A percentile compares a stretch with the other conserved stretches of the same genome.
Conservation (phyloP, 2,113 vertebrate genomes). For the Channa argus region DNA sequence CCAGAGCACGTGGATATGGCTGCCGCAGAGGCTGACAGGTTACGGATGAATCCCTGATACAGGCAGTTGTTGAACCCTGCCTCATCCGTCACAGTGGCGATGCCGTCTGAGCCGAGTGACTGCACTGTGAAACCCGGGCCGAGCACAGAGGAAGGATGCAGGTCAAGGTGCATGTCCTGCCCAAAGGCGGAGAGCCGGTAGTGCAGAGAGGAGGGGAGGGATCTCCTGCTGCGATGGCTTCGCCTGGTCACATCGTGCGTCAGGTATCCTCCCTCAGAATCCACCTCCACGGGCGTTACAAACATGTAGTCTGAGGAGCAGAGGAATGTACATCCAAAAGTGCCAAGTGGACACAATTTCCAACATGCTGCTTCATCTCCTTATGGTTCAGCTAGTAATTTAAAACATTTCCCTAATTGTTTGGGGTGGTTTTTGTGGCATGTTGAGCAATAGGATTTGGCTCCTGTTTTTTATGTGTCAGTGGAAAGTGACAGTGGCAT, state of each 20-base stretch:
- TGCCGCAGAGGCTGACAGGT: constrained; percentile 89
- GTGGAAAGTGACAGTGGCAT: not conserved
- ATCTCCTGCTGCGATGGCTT: constrained; percentile 87
- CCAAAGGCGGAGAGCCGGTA: constrained; percentile 94
- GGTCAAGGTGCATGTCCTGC: constrained; percentile 92
- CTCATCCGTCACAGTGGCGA: constrained; percentile 79
- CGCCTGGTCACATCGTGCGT: constrained; percentile 88
- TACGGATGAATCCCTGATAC: constrained; percentile 96
- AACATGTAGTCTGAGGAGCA: constrained; percentile 91
- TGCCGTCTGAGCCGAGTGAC: constrained; percentile 86
- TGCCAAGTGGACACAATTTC: too few relatives aligned
- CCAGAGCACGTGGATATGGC: constrained; percentile 95
- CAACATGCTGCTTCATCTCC: not conserved
- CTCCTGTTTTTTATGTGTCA: not conserved
- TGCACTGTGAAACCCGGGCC: constrained; percentile 91
- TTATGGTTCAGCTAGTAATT: not conserved
- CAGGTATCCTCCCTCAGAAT: constrained; percentile 87
- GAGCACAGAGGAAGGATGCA: constrained; percentile 88
- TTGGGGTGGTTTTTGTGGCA: not conserved
- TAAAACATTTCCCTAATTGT: not conserved
- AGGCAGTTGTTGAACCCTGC: constrained; percentile 86
- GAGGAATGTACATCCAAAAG: not conserved
- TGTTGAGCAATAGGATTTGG: not conserved
- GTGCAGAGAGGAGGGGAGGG: constrained; percentile 84
- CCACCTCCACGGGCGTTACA: constrained; percentile 93